phyloP scores from a whole-genome alignment of 2,113 vertebrate species.

The Xyliphius kryptos region DNA sequence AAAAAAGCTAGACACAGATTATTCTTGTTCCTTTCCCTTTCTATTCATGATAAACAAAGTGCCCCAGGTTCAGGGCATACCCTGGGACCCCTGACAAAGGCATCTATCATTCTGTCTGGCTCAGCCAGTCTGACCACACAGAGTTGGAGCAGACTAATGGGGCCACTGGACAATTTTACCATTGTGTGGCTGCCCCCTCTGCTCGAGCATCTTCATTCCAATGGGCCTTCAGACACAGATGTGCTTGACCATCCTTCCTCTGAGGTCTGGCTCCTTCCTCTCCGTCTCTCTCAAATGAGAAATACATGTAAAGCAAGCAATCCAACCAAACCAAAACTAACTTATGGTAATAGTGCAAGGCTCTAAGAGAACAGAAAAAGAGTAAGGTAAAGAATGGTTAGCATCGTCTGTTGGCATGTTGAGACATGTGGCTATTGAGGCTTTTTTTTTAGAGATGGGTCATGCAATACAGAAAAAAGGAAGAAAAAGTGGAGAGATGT shows the following conservation, averaged over 20 bases:
- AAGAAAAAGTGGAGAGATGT: slow-evolving; percentile 20
- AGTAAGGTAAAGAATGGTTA: slow-evolving; percentile 34
- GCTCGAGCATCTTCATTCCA: slow-evolving; percentile 65
- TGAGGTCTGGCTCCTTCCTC: slow-evolving; percentile 52
- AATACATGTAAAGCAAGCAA: slow-evolving; percentile 30
- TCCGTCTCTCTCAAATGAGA: slow-evolving; percentile 31
- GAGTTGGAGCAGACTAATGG: slow-evolving; percentile 66
- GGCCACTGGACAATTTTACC: slow-evolving; percentile 79
- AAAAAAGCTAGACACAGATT: slow-evolving; percentile 43
- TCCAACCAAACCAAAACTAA: slow-evolving; percentile 37
- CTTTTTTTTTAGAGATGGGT: slow-evolving; percentile 38
- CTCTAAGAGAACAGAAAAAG: slow-evolving; percentile 9
- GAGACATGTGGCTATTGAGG: slow-evolving; percentile 51
- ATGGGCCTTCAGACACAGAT: slow-evolving; percentile 73
- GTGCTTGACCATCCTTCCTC: slow-evolving; percentile 76
- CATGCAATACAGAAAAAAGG: slow-evolving; percentile 31
- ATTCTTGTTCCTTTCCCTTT: slow-evolving; percentile 58
- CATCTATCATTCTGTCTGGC: slow-evolving; percentile 99
- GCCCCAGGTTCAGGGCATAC: slow-evolving; percentile 99
- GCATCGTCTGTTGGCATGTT: slow-evolving; percentile 52
- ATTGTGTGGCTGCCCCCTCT: slow-evolving; percentile 75
- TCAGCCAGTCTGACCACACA: slow-evolving; percentile 84
- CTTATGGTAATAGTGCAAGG: background rate
- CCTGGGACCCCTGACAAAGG: slow-evolving; percentile 99
- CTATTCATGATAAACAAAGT: slow-evolving; percentile 99